These are phyloP conservation scores for Gnatocerus cornutus DNA, from an alignment of 2,888 invertebrate genomes.

Conservation along the genomic window DNA sequence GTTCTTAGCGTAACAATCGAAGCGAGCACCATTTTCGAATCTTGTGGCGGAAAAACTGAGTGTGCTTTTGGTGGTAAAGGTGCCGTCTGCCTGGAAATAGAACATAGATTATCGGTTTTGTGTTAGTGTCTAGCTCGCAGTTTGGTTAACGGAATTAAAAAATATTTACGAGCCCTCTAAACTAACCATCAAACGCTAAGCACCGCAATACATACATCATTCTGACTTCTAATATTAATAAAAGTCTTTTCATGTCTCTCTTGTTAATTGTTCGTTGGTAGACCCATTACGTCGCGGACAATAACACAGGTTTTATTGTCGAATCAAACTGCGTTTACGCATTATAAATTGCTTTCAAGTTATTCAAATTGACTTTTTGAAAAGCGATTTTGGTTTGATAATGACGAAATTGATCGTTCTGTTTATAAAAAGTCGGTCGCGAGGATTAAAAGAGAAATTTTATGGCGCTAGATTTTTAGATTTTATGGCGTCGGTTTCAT, in stretches of 20 bases:
- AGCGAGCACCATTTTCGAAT: constrained; percentile 85
- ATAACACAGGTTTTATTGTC: constrained; percentile 32
- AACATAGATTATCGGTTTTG: constrained; percentile 28
- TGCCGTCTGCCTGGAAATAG: constrained; percentile 80
- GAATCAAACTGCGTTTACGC: constrained; percentile 34
- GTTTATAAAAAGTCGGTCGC: constrained; percentile 7
- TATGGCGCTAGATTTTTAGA: constrained; percentile 1
- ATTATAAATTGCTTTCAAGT: constrained; percentile 17
- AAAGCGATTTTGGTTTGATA: neutral
- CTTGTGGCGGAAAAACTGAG: constrained; percentile 86
- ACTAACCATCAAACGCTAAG: constrained; percentile 36
- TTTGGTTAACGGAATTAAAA: constrained; percentile 40
- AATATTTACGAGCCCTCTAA: constrained; percentile 45
- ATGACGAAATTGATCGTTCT: constrained; percentile 1
- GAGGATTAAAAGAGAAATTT: constrained; percentile 4
- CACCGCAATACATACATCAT: constrained; percentile 36
- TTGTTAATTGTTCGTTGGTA: constrained; percentile 41
- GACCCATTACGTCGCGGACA: constrained; percentile 21
- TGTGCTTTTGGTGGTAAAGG: constrained; percentile 85
- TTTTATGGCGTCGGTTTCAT: constrained; percentile 10
- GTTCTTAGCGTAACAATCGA: constrained; percentile 89
- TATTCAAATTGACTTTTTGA: constrained; percentile 19
- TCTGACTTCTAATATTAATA: constrained; percentile 44
- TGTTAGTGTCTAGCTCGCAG: constrained; percentile 3
- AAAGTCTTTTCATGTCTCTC: constrained; percentile 42